phyloP scores from a whole-genome alignment of 2,113 vertebrate genomes.

The Lipophrys pholis region DNA sequence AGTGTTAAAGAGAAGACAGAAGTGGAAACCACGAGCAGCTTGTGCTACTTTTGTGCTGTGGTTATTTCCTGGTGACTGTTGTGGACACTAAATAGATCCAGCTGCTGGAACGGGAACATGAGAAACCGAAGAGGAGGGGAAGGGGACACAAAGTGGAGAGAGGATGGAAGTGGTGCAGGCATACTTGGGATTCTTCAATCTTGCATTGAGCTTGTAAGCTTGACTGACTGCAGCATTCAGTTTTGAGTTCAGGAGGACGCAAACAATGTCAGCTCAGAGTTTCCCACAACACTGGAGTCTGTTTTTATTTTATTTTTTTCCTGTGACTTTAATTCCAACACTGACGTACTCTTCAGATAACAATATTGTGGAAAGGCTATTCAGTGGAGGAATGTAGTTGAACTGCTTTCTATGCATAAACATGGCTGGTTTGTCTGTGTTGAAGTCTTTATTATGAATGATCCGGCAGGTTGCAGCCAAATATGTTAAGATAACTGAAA shows the following conservation, averaged over 20 bases:
- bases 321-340: conserved; percentile 2
- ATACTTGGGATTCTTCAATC: conserved; percentile 74
- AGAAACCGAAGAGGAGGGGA: conserved; percentile 11
- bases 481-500: no score
- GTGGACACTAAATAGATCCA: conserved; percentile 34
- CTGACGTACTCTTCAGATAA: conserved; percentile 9
- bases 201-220: conserved; percentile 60
- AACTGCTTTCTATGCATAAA: not conserved
- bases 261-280: conserved; percentile 68
- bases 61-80: conserved; percentile 10
- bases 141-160: conserved; percentile 42
- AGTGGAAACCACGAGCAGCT: not conserved
- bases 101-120: conserved; percentile 32
- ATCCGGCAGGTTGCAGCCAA: no score
- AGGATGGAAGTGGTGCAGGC: conserved; percentile 48
- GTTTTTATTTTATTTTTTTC: not conserved
- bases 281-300: conserved; percentile 47
- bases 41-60: not conserved
- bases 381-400: not conserved
- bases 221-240: conserved; percentile 50
- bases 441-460: not conserved
- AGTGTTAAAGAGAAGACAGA: not conserved
- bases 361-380: conserved; percentile 12
- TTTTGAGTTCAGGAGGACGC: conserved; percentile 70
- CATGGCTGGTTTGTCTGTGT: not conserved